Evolutionary conservation across 2,797 vertebrate species (phyloP), one percentile per base, ranked within the genome.

Genomic region (Fistularia tabacaria): DNA sequence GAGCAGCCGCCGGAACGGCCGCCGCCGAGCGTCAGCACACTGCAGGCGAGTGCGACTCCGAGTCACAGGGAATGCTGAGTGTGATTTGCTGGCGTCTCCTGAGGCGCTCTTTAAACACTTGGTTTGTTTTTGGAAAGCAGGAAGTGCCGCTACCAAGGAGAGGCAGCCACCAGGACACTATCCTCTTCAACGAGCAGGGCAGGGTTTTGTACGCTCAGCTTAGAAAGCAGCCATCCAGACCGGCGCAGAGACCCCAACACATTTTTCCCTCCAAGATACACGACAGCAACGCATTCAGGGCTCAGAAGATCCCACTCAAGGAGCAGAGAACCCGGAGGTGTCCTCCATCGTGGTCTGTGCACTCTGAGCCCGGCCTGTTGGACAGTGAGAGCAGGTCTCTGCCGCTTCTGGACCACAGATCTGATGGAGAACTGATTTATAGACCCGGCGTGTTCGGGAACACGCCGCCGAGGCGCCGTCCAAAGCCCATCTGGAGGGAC

Each of bases 111-210:
- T 25, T 25, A 15, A 2, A 14, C 1, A 11, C 4, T 41, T 14
- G 1, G 14, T 14, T 8, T 9, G 38, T 3, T 14, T 40, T 11
- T 67, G 44, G 54, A 12, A 47, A 66, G 62, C 64, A 83, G 81
- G 80, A 77, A 14, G 76, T 84, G 0, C 91, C 90, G 3, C 76
- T 93, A 8, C 88, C 89, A 0, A 87, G 69, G 62, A 87, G 84
- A 25, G 44, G 36, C 47, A 74, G 75, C 10, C 66, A 77, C 43
- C 13, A 69, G 0, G 80, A 83, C 0, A 69, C 6, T 7, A 15
- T 10, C 38, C 58, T 71, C 7, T 9, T 61, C 1, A 73, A 63
- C 10, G 59, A 76, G 14, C 70, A 79, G 7, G 66, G 37, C 3
- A 55, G 46, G 0, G 57, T 79, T 14, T 14, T 89, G 9, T 94